Conservation (phyloP, 1,140 invertebrate species). For the Antheraea mylitta region DNA sequence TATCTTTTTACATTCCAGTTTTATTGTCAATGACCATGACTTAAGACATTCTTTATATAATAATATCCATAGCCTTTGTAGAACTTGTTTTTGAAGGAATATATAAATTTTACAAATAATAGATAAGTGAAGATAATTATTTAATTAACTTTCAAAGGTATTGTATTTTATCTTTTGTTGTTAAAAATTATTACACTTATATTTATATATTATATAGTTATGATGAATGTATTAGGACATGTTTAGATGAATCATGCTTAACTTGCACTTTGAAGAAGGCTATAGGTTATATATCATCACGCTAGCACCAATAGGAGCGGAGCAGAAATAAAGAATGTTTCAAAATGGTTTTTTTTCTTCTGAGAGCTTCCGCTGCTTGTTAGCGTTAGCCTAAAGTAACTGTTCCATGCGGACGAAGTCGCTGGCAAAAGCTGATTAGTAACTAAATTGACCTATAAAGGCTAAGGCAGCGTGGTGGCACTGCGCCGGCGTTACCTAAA, state of each 20-base stretch:
- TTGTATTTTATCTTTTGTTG: background rate
- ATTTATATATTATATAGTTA: background rate
- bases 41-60: constrained; percentile 13
- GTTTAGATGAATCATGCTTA: background rate
- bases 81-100: background rate
- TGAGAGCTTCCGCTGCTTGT: too few relatives aligned
- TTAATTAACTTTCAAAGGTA: background rate
- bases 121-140: background rate
- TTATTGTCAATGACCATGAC: constrained; percentile 12
- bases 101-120: background rate
- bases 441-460: too few relatives aligned
- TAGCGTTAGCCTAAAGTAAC: too few relatives aligned
- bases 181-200: background rate
- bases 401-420: too few relatives aligned
- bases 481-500: too few relatives aligned
- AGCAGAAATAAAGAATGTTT: too few relatives aligned
- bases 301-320: too few relatives aligned
- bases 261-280: background rate
- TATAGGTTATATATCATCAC: too few relatives aligned
- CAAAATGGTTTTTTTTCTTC: too few relatives aligned
- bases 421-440: too few relatives aligned
- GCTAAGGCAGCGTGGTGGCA: too few relatives aligned
- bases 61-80: constrained; percentile 8
- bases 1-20: background rate
- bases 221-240: background rate